Conservation (phyloP, 2,888 invertebrate genomes). For the Bugulina stolonifera region DNA sequence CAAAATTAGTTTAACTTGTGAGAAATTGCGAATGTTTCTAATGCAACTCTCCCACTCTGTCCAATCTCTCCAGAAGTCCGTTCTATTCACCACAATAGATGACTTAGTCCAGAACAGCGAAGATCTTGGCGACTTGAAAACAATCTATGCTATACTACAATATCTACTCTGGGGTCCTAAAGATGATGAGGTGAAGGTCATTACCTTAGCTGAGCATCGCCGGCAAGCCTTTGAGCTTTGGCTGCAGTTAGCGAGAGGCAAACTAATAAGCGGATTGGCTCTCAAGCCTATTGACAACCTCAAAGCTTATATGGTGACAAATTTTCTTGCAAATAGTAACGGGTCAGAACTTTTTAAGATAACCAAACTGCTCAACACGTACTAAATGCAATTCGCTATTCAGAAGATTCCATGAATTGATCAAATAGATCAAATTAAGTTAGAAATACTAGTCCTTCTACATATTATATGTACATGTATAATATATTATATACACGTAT, state of each 20-base stretch:
- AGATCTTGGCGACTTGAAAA: slow-evolving; percentile 22
- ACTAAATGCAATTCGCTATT: no score
- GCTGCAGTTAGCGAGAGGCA: slow-evolving; percentile 9
- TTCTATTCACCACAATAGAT: neutral
- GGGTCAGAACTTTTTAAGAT: slow-evolving; percentile 11
- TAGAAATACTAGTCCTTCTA: no score
- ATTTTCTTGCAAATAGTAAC: neutral
- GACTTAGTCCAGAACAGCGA: neutral
- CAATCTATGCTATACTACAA: slow-evolving; percentile 5
- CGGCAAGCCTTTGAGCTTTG: slow-evolving; percentile 4
- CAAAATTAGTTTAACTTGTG: neutral
- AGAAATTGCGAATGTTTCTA: slow-evolving; percentile 14
- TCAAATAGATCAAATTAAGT: no score
- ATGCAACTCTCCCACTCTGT: slow-evolving; percentile 11
- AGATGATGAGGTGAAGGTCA: slow-evolving; percentile 20
- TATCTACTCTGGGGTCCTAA: slow-evolving; percentile 12
- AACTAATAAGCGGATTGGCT: neutral
- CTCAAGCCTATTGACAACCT: slow-evolving; percentile 7
- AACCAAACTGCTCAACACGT: slow-evolving; percentile 10
- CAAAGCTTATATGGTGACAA: neutral
- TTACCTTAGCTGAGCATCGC: slow-evolving; percentile 13
- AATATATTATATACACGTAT: no score
- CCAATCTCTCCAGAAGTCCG: neutral
- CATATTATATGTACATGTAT: no score
- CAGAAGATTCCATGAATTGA: no score